Evolutionary conservation across 2,113 vertebrate species (phyloP), one percentile per base, ranked within the genome.

Genomic region (Pelecanus crispus): DNA sequence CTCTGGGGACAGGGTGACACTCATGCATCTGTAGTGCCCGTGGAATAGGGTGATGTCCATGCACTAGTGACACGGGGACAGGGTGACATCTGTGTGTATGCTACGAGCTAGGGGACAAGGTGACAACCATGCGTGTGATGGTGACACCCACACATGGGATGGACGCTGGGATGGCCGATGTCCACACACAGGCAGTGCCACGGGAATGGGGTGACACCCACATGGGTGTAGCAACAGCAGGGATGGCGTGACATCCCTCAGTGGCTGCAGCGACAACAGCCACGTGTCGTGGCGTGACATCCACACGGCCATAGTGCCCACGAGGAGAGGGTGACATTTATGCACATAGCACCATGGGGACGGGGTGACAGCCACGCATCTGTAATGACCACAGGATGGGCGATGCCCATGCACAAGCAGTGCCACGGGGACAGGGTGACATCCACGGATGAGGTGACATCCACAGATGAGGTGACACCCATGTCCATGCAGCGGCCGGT

Each of bases 1-100:
- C 14, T 16, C 14, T 10, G 3, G 10, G 45, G 36, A 81, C 22
- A 31, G 21, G 52, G 40, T 49, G 79, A 59, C 44, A 26, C 3
- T 49, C 16, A 8, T 2, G 12, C 11, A 11, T 8, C 17, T 3
- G 31, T 5, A 3, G 10, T 2, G 31, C 3, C 47, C 1, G 1
- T 6, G 40, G 22, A 22, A 28, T 19, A 28, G 26, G 14, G 65
- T 7, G 31, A 29, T 7, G 36, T 20, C 61, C 21, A 2, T 11
- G 12, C 22, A 6, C 26, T 6, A 38, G 44, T 6, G 61, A 55
- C n/a, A 0, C 0, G 14, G 36, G 70, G 65, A 92, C 59, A 59
- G 10, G 7, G 26, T 0, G 42, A 47, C 7, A 16, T 24, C 71
- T 10, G 6, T 0, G 22, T 7, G 18, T 1, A 25, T 1, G 17